These are phyloP conservation scores for Myrmecobius fasciatus DNA, from an alignment of 2,113 vertebrate species.

Conservation along the genomic window DNA sequence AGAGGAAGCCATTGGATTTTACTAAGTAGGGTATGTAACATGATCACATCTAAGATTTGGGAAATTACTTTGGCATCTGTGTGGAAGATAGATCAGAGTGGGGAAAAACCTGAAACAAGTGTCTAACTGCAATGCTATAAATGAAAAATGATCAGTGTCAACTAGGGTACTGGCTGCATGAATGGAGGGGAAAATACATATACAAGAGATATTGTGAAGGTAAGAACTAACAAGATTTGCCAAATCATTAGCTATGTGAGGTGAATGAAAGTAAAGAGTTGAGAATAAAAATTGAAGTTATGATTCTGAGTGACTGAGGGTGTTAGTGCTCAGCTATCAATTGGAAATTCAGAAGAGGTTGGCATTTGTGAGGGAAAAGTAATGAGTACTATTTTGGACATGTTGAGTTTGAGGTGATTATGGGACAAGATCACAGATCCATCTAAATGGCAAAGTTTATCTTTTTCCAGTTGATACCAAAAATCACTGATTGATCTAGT, in stretches of 20 bases:
- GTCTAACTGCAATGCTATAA: not conserved
- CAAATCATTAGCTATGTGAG: not conserved
- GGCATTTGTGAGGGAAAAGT: not conserved
- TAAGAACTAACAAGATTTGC: not conserved
- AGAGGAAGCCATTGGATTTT: not conserved
- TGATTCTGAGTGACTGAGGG: not conserved
- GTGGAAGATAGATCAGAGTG: not conserved
- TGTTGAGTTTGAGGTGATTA: not conserved
- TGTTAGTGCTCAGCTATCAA: not conserved
- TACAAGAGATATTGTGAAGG: not conserved
- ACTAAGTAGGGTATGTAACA: not conserved
- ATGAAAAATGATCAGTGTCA: not conserved
- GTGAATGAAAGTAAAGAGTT: not conserved
- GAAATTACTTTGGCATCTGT: not conserved
- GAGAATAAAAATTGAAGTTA: not conserved
- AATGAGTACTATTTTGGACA: not conserved
- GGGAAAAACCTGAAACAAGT: not conserved
- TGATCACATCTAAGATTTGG: not conserved
- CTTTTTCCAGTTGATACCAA: slow-evolving; percentile 6
- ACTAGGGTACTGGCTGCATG: not conserved
- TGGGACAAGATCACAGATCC: not conserved
- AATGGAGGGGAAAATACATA: not conserved
- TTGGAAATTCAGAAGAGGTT: not conserved
- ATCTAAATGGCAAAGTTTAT: not conserved
- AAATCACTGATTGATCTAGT: slow-evolving; percentile 71